Conservation (phyloP, 2,888 invertebrate species). For the Rhingia campestris region DNA sequence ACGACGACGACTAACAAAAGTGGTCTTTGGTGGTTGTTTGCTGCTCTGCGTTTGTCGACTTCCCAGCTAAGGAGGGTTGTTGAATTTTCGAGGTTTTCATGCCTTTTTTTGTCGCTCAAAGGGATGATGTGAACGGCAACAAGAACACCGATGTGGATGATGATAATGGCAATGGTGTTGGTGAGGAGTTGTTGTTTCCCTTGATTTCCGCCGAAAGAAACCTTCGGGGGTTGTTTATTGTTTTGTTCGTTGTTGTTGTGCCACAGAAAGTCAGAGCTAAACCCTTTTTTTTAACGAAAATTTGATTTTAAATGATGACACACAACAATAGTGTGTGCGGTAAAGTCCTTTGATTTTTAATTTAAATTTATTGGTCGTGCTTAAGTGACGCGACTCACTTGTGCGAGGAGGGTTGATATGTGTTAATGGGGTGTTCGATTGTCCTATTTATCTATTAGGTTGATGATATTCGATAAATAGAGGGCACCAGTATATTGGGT, state of each 20-base stretch:
- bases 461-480: background rate
- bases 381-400: constrained; percentile 27
- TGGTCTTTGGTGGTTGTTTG: constrained; percentile 49
- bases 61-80: constrained; percentile 19
- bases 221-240: constrained; percentile 54
- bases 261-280: background rate
- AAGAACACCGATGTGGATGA: constrained; percentile 14
- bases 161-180: constrained; percentile 30
- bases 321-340: constrained; percentile 53
- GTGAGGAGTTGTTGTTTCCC: constrained; percentile 29
- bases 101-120: constrained; percentile 18
- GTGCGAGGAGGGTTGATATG: constrained; percentile 39
- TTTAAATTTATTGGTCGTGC: constrained; percentile 61
- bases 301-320: constrained; percentile 25
- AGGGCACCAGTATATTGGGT: constrained; percentile 2
- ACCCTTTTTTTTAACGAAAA: constrained; percentile 27
- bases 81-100: constrained; percentile 26
- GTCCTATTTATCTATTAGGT: constrained; percentile 56
- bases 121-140: constrained; percentile 27
- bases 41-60: constrained; percentile 13
- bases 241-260: constrained; percentile 41
- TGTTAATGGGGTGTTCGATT: constrained; percentile 55
- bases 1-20: constrained; percentile 3
- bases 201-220: constrained; percentile 30
- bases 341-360: constrained; percentile 58